phyloP scores from a whole-genome alignment of 2,113 vertebrate genomes.

The Cinclus mexicanus region DNA sequence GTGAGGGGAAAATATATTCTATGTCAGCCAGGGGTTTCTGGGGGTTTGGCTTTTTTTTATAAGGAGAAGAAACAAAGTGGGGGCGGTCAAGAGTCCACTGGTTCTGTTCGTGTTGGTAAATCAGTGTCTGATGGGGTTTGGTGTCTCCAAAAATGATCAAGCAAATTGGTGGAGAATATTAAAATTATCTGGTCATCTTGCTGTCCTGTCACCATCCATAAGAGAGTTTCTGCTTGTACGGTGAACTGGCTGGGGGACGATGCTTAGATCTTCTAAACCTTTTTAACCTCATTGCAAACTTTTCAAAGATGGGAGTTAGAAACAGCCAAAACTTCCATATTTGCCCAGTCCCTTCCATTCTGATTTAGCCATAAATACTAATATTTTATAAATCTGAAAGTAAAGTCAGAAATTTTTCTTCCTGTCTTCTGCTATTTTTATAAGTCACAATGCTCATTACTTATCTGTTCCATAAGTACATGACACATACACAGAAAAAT shows the following conservation, averaged over 20 bases:
- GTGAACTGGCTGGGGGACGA: background rate
- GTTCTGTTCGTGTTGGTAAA: background rate
- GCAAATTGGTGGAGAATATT: background rate
- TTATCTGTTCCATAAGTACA: background rate
- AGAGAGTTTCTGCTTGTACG: background rate
- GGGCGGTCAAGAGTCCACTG: accelerated
- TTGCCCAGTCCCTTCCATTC: background rate
- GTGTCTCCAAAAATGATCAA: background rate
- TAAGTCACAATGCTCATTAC: background rate
- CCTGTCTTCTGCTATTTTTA: background rate
- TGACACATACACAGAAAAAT: background rate
- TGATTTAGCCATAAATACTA: background rate
- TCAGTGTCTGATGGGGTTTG: background rate
- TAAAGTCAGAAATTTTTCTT: background rate
- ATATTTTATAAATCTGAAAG: background rate
- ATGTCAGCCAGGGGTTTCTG: background rate
- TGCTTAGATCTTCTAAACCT: background rate
- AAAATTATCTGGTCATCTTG: background rate
- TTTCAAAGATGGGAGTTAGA: background rate
- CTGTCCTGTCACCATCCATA: accelerated
- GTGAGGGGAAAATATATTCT: background rate
- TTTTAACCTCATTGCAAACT: background rate
- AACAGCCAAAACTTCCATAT: background rate
- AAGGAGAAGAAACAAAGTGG: background rate
- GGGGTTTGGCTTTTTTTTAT: background rate